Conservation (phyloP, 2,113 vertebrate genomes). For the Jaculus jaculus region DNA sequence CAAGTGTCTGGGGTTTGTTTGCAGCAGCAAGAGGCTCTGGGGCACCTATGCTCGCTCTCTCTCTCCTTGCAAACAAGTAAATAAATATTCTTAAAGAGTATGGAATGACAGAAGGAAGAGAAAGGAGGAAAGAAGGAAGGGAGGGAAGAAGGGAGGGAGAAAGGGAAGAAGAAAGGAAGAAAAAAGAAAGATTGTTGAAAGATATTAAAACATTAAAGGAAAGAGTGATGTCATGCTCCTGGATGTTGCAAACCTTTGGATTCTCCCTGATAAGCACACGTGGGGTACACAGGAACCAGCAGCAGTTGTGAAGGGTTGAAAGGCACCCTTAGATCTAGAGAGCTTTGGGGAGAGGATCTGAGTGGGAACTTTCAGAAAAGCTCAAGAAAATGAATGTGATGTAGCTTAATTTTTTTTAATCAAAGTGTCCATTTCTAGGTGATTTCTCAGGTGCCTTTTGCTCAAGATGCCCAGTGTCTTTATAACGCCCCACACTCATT, state of each 20-base stretch:
- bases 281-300: neutral
- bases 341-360: neutral
- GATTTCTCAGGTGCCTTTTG: conserved; percentile 9
- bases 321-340: neutral
- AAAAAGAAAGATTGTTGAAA: neutral
- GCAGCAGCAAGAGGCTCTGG: no score
- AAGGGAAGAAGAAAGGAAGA: no score
- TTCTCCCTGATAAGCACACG: neutral
- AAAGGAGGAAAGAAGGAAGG: no score
- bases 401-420: neutral
- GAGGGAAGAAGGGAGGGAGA: no score
- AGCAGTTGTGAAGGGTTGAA: neutral
- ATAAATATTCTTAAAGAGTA: no score
- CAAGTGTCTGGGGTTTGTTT: no score
- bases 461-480: neutral
- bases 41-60: no score
- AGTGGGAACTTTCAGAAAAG: neutral
- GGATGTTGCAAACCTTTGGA: neutral
- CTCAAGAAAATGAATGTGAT: neutral
- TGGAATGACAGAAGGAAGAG: no score
- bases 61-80: no score
- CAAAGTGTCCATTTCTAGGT: neutral
- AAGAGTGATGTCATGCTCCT: neutral
- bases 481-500: neutral
- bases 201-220: neutral